Evolutionary conservation across 1,140 invertebrate genomes (phyloP).

Genomic region (Musca vetustissima): DNA sequence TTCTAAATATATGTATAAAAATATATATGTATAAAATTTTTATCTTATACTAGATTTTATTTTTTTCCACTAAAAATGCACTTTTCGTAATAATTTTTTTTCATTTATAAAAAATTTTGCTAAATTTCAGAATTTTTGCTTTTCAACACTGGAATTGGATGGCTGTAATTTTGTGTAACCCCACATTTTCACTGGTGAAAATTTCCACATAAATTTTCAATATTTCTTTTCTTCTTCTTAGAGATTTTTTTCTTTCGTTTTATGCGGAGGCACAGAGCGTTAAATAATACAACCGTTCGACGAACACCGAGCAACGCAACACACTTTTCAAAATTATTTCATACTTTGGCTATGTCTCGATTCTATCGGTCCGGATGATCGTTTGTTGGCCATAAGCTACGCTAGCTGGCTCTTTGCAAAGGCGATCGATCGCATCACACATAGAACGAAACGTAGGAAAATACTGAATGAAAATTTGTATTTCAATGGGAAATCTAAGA

Average conservation of each 20-base stretch:
- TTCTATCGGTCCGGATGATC: constrained; percentile 12
- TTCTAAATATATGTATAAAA: constrained; percentile 20
- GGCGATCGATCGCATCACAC: too few relatives aligned
- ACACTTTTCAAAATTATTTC: constrained; percentile 23
- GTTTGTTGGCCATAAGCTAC: background rate
- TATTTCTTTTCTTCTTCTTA: constrained; percentile 1
- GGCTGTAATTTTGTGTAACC: background rate
- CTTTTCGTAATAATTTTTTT: constrained; percentile 4
- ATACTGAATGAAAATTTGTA: too few relatives aligned
- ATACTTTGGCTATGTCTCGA: background rate
- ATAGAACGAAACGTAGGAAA: too few relatives aligned
- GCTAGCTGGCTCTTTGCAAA: background rate
- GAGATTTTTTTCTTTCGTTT: background rate
- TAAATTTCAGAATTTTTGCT: too few relatives aligned
- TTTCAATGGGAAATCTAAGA: constrained; percentile 1
- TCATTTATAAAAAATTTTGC: background rate
- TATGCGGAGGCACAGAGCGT: background rate
- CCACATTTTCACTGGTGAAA: background rate
- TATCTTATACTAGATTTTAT: background rate
- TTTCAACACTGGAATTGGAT: too few relatives aligned
- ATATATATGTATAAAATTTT: constrained; percentile 11
- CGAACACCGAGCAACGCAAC: constrained; percentile 16
- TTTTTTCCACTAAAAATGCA: constrained; percentile 3
- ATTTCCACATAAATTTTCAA: background rate
- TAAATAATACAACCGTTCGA: constrained; percentile 12